Evolutionary conservation across 2,113 vertebrate species (phyloP).

Genomic region (Misgurnus mizolepis): DNA sequence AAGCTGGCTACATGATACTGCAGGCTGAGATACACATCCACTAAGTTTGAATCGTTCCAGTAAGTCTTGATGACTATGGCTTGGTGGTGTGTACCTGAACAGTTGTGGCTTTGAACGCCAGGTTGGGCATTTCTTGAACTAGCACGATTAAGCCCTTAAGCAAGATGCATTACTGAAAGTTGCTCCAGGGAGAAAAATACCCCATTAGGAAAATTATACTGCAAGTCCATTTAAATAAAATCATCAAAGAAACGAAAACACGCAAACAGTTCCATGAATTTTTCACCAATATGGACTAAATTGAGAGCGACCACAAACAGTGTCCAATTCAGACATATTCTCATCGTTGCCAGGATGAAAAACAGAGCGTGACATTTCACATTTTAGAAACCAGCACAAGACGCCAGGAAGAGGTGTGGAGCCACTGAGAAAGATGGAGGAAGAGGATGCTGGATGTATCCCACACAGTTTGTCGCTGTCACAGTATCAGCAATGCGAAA

Average conservation of each 20-base stretch:
- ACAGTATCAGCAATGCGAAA: neutral
- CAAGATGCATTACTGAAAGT: neutral
- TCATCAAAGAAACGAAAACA: neutral
- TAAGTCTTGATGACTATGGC: neutral
- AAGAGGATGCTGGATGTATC: constrained; percentile 43
- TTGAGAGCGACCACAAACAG: too few relatives aligned
- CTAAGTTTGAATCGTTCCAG: too few relatives aligned
- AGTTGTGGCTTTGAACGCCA: neutral
- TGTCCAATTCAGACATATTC: neutral
- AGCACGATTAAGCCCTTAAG: too few relatives aligned
- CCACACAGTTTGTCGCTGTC: neutral
- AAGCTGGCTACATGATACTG: too few relatives aligned
- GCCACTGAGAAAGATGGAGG: constrained; percentile 34
- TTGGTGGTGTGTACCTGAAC: neutral
- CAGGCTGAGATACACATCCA: too few relatives aligned
- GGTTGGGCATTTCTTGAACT: neutral
- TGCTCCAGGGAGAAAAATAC: too few relatives aligned
- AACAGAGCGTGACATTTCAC: constrained; percentile 31
- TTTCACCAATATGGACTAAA: neutral
- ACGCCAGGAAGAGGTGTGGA: constrained; percentile 37
- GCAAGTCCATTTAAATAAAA: neutral
- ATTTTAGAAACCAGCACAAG: constrained; percentile 22
- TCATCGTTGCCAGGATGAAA: constrained; percentile 12
- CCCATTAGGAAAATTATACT: neutral
- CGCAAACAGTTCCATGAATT: neutral